A percentile compares a stretch with the other conserved stretches of the same genome.
Conservation (phyloP, 2,113 vertebrate species). For the Sylvia atricapilla region DNA sequence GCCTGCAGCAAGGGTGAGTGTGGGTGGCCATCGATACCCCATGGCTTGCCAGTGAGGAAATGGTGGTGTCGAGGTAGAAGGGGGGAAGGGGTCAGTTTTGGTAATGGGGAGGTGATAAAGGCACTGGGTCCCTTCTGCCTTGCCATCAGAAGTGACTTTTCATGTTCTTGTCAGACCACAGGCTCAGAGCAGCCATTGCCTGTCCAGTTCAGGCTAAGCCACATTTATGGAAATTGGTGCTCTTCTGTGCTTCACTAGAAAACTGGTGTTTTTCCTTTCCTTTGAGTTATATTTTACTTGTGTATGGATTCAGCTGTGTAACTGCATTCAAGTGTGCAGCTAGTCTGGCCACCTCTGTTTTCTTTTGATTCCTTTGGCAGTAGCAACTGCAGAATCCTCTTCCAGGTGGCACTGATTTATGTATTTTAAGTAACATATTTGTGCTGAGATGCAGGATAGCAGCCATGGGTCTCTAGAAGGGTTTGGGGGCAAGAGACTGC, state of each 20-base stretch:
- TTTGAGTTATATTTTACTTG: neutral
- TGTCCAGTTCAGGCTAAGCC: neutral
- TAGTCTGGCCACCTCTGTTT: neutral
- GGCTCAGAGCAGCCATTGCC: neutral
- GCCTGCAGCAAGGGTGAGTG: constrained; percentile 27
- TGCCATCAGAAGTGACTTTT: neutral
- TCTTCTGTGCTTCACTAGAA: neutral
- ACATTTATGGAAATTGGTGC: neutral
- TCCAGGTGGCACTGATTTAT: neutral
- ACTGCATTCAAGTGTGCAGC: neutral
- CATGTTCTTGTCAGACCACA: neutral
- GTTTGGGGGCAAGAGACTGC: neutral
- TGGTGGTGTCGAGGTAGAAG: neutral
- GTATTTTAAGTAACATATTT: neutral
- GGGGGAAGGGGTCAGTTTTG: neutral
- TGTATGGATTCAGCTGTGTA: neutral
- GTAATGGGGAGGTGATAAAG: neutral
- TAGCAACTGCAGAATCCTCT: neutral
- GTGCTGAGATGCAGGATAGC: neutral
- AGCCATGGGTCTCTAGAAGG: neutral
- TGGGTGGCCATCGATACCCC: neutral
- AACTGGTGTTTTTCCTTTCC: neutral
- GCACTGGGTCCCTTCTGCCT: neutral
- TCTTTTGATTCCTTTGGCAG: neutral
- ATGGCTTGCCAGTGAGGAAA: neutral